These are phyloP conservation scores for Uropetala carovei DNA, from an alignment of 2,888 invertebrate species.

Conservation along the genomic window DNA sequence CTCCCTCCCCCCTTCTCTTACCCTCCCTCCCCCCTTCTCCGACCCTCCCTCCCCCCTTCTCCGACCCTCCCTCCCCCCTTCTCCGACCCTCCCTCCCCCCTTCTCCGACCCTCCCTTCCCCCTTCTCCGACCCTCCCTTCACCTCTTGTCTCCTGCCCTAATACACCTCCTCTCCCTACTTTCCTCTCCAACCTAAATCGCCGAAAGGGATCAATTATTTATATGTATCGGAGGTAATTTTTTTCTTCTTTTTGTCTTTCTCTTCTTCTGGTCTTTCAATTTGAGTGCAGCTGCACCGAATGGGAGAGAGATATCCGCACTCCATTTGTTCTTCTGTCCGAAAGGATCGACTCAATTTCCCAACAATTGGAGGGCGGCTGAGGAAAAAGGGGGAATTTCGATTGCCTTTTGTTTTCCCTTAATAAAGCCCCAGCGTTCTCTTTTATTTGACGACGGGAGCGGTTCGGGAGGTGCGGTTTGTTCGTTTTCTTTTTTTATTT, in stretches of 20 bases:
- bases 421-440: not conserved
- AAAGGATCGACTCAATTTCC: not conserved
- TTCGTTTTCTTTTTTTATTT: not conserved
- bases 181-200: not conserved
- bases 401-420: constrained; percentile 6
- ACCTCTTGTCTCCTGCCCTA: too few species aligned
- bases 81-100: not conserved
- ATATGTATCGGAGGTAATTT: not conserved
- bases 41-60: not conserved
- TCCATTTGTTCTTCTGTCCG: not conserved
- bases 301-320: not conserved
- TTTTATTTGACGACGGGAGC: not conserved
- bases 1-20: not conserved
- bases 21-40: not conserved
- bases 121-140: too few species aligned
- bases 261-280: not conserved
- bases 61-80: not conserved
- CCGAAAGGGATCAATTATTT: not conserved
- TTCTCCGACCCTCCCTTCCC: too few species aligned
- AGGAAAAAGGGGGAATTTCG: not conserved
- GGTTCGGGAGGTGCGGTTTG: not conserved
- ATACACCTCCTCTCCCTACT: not conserved
- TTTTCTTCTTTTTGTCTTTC: not conserved
- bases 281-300: not conserved
- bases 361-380: not conserved